Conservation (phyloP, 2,797 vertebrate genomes). For the Scarus forsteni region DNA sequence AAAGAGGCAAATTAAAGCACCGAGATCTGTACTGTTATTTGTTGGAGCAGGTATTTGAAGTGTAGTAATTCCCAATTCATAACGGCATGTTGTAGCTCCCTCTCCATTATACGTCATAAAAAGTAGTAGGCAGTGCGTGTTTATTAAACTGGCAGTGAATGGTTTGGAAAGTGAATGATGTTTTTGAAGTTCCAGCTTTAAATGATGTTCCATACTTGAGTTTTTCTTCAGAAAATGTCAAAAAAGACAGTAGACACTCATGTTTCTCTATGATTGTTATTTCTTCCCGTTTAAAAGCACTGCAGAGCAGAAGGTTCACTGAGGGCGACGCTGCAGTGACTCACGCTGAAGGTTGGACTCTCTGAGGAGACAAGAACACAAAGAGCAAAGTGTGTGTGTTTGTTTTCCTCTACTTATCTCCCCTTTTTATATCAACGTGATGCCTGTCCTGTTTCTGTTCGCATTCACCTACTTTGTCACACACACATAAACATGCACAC, state of each 20-base stretch:
- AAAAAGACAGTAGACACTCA: background rate
- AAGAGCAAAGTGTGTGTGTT: background rate
- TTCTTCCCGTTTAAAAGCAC: background rate
- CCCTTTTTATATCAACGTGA: slow-evolving; percentile 20
- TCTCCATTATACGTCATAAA: too few relatives aligned
- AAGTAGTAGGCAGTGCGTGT: too few relatives aligned
- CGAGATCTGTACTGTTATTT: too few relatives aligned
- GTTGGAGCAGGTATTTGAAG: too few relatives aligned
- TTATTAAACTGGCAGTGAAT: too few relatives aligned
- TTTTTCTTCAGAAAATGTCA: too few relatives aligned
- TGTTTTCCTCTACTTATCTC: slow-evolving; percentile 3
- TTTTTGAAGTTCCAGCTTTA: too few relatives aligned
- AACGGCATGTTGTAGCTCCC: too few relatives aligned
- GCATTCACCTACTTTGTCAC: slow-evolving; percentile 2
- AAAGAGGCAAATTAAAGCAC: too few relatives aligned
- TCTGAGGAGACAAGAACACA: slow-evolving; percentile 5
- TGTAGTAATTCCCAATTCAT: too few relatives aligned
- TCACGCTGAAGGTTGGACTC: slow-evolving; percentile 39
- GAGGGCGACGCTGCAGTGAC: slow-evolving; percentile 23
- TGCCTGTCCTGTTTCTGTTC: slow-evolving; percentile 38
- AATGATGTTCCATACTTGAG: too few relatives aligned
- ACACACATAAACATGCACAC: slow-evolving; percentile 15
- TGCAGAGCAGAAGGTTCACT: background rate
- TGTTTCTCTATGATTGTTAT: background rate
- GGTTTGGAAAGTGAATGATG: too few relatives aligned